A percentile compares a stretch with the other conserved stretches of the same genome.
These are phyloP conservation scores for Tiaroga cobitis DNA, from an alignment of 2,797 vertebrate species.

Conservation along the genomic window DNA sequence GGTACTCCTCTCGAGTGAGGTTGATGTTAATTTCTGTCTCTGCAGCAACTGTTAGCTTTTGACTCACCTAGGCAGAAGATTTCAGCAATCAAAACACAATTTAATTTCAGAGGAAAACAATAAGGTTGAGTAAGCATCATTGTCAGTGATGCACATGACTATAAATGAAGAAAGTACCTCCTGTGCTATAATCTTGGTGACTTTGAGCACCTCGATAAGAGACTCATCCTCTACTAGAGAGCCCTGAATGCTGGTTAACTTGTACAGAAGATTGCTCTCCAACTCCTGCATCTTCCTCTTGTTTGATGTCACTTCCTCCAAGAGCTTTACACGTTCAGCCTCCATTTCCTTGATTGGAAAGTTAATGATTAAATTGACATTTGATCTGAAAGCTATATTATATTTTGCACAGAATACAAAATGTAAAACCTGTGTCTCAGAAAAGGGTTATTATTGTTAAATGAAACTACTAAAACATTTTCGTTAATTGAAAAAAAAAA, in stretches of 20 bases:
- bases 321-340: slow-evolving; percentile 82
- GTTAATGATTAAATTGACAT: background rate
- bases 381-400: background rate
- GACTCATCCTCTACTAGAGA: slow-evolving; percentile 87
- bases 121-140: background rate
- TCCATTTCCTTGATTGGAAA: slow-evolving; percentile 80
- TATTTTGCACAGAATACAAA: background rate
- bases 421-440: background rate
- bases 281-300: slow-evolving; percentile 87
- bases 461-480: background rate
- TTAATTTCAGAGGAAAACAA: background rate
- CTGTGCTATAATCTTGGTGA: slow-evolving; percentile 83
- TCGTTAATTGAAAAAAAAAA: background rate
- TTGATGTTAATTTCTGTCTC: slow-evolving; percentile 85
- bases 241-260: slow-evolving; percentile 83
- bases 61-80: slow-evolving; percentile 73
- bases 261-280: slow-evolving; percentile 85
- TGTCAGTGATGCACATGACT: background rate
- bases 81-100: background rate
- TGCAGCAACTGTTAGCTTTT: slow-evolving; percentile 79
- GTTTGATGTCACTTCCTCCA: slow-evolving; percentile 85
- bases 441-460: background rate
- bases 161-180: slow-evolving; percentile 73
- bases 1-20: slow-evolving; percentile 85
- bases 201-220: slow-evolving; percentile 81